Conservation (phyloP, 2,113 vertebrate genomes). For the Nipponia nippon region DNA sequence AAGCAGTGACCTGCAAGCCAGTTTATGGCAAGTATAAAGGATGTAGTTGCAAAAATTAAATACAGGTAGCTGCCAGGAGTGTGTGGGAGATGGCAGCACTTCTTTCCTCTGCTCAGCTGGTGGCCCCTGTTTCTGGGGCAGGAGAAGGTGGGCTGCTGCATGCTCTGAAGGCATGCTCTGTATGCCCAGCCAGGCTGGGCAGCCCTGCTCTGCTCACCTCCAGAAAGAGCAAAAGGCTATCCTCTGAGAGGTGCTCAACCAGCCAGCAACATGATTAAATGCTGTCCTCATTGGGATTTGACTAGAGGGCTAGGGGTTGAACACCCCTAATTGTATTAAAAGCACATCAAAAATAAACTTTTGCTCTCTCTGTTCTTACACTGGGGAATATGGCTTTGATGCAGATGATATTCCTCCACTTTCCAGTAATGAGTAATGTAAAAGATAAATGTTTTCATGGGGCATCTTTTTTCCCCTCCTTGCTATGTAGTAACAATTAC, state of each 20-base stretch:
- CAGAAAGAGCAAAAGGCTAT: not conserved
- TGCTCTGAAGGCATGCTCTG: not conserved
- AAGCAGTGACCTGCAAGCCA: not conserved
- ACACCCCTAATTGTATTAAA: not conserved
- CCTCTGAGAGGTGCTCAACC: not conserved
- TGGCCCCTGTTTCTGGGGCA: accelerated
- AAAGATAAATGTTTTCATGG: not conserved
- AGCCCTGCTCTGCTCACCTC: not conserved
- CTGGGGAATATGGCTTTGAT: not conserved
- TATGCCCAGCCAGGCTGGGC: too few relatives aligned
- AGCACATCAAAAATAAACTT: not conserved
- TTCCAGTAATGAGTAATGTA: not conserved
- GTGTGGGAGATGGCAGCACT: not conserved
- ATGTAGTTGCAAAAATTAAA: not conserved
- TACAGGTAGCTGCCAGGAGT: not conserved
- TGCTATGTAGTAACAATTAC: not conserved
- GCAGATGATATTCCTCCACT: not conserved
- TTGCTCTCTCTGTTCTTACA: not conserved
- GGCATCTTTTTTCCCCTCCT: accelerated
- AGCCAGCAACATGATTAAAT: not conserved
- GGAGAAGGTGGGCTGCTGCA: not conserved
- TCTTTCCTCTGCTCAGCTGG: accelerated
- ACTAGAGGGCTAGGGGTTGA: not conserved
- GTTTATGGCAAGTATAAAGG: not conserved
- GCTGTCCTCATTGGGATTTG: not conserved